Evolutionary conservation across 1,140 invertebrate genomes (phyloP).

Genomic region (Triops longicaudatus): DNA sequence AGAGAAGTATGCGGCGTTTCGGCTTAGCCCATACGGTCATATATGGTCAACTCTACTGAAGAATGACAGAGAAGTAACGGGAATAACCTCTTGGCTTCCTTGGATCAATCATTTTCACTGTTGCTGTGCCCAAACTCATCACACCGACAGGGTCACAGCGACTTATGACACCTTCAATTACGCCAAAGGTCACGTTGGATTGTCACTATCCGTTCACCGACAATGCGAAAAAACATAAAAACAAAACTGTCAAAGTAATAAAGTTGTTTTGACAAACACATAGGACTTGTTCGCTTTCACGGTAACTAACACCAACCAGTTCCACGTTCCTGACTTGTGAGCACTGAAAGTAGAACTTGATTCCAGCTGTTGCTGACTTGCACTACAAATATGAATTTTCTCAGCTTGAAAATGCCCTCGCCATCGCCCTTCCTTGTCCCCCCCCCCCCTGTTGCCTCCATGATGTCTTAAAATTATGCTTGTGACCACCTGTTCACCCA

Average conservation of each 20-base stretch:
- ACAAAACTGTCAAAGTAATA: neutral
- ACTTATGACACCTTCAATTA: constrained; percentile 1
- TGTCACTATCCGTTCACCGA: neutral
- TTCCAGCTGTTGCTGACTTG: neutral
- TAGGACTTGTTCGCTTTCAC: neutral
- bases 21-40: neutral
- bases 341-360: neutral
- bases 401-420: neutral
- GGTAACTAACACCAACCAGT: neutral
- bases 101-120: neutral
- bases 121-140: neutral
- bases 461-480: neutral
- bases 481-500: neutral
- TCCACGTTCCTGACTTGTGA: neutral
- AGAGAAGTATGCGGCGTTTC: too few species aligned
- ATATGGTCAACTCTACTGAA: neutral
- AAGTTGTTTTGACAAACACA: neutral
- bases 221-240: neutral
- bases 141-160: neutral
- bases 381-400: neutral
- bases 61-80: neutral
- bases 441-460: neutral
- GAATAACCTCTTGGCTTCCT: neutral
- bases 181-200: neutral
- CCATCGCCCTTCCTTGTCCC: neutral